Conservation (phyloP, 2,797 vertebrate species). For the Myotis planiceps region DNA sequence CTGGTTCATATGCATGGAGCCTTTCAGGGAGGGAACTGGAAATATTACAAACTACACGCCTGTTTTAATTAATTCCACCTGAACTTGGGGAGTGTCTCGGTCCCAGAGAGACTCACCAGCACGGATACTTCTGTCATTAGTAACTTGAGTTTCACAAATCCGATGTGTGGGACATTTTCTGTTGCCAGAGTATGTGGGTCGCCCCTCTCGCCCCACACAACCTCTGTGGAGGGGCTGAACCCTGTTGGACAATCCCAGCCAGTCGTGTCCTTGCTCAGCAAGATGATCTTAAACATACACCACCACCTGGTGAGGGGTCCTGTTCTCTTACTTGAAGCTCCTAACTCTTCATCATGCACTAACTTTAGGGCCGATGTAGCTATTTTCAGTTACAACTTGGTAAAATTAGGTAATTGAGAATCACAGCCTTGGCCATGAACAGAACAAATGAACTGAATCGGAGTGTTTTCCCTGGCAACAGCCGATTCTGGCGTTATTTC, state of each 20-base stretch:
- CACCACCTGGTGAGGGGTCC: conserved; percentile 37
- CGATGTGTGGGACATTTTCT: conserved; percentile 74
- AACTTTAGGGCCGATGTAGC: conserved; percentile 45
- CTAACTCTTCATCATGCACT: conserved; percentile 43
- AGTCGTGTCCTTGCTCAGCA: conserved; percentile 41
- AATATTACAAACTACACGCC: conserved; percentile 76
- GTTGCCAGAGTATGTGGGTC: conserved; percentile 69
- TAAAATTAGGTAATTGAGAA: conserved; percentile 71
- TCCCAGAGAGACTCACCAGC: conserved; percentile 76
- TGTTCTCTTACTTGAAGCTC: conserved; percentile 57
- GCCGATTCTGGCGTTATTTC: neutral
- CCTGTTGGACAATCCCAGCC: conserved; percentile 75
- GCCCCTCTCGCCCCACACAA: neutral
- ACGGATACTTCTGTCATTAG: conserved; percentile 72
- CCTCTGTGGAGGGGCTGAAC: conserved; percentile 65
- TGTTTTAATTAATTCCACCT: conserved; percentile 85
- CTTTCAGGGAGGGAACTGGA: conserved; percentile 80
- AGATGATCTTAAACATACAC: conserved; percentile 53
- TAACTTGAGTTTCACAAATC: conserved; percentile 71
- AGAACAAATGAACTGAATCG: conserved; percentile 75
- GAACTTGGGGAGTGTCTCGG: conserved; percentile 76
- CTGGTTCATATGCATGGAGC: conserved; percentile 80
- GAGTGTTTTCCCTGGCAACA: conserved; percentile 75
- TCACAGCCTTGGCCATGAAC: conserved; percentile 69
- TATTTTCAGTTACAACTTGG: conserved; percentile 77